A percentile compares a stretch with the other conserved stretches of the same genome.
phyloP scores from a whole-genome alignment of 2,797 vertebrate species.

The Gallinago stenura region DNA sequence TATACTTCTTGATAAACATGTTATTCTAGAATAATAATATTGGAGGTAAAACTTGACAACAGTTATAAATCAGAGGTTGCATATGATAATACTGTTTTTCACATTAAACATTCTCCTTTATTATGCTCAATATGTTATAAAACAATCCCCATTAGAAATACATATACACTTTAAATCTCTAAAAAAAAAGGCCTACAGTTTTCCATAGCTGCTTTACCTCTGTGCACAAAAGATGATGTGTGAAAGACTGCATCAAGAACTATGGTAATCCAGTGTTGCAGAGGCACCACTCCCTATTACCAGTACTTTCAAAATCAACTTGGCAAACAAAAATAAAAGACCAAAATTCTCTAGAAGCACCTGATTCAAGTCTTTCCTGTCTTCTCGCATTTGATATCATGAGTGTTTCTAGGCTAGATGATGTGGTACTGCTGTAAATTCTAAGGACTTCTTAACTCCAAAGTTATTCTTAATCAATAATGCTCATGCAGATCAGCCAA shows the following conservation, averaged over 20 bases:
- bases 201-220: neutral
- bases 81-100: neutral
- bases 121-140: neutral
- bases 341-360: neutral
- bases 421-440: neutral
- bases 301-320: neutral
- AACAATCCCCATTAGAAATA: neutral
- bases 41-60: neutral
- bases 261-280: neutral
- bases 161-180: accelerated
- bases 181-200: neutral
- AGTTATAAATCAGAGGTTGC: neutral
- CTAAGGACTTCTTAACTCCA: neutral
- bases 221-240: accelerated
- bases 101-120: neutral
- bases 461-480: neutral
- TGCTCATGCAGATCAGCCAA: neutral
- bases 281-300: neutral
- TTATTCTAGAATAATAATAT: neutral
- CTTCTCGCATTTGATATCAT: neutral
- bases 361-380: neutral
- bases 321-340: neutral
- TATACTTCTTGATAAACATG: neutral
- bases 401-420: neutral
- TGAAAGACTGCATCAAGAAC: neutral